These are phyloP conservation scores for Hofmannophila pseudospretella DNA, from an alignment of 2,888 invertebrate species.

Conservation along the genomic window DNA sequence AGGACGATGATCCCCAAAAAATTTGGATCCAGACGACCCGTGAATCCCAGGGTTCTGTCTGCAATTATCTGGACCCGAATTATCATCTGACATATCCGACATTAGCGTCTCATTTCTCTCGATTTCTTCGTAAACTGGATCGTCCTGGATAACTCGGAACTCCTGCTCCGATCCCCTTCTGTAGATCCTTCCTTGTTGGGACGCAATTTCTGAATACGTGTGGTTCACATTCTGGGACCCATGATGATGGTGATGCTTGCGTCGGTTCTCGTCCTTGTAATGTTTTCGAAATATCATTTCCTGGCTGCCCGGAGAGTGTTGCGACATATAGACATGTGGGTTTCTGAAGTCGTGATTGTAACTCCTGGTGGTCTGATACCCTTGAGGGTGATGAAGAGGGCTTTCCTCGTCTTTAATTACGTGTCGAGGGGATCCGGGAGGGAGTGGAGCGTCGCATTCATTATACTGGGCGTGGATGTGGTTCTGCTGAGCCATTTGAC, in stretches of 20 bases:
- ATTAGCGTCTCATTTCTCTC: slow-evolving; percentile 85
- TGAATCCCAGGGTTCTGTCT: slow-evolving; percentile 81
- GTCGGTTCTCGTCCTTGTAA: slow-evolving; percentile 62
- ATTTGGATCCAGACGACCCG: slow-evolving; percentile 79
- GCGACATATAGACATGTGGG: slow-evolving; percentile 70
- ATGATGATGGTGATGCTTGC: slow-evolving; percentile 70
- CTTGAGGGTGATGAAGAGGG: slow-evolving; percentile 59
- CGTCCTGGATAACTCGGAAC: slow-evolving; percentile 80
- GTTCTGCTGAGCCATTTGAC: slow-evolving; percentile 63
- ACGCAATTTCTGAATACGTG: slow-evolving; percentile 85
- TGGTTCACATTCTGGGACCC: slow-evolving; percentile 82
- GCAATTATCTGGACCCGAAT: slow-evolving; percentile 80
- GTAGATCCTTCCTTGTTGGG: slow-evolving; percentile 68
- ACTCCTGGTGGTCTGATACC: slow-evolving; percentile 65
- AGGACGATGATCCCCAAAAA: slow-evolving; percentile 89
- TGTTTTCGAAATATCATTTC: slow-evolving; percentile 70
- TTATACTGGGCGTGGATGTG: slow-evolving; percentile 76
- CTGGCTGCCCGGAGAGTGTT: slow-evolving; percentile 67
- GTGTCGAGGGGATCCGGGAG: slow-evolving; percentile 69
- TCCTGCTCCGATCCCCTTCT: slow-evolving; percentile 76
- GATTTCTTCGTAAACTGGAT: slow-evolving; percentile 90
- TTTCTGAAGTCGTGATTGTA: slow-evolving; percentile 70
- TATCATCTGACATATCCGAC: slow-evolving; percentile 87
- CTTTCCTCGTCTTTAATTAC: slow-evolving; percentile 62
- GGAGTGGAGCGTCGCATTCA: slow-evolving; percentile 66